Evolutionary conservation across 2,797 vertebrate species (phyloP), one percentile per base, ranked within the genome.

Genomic region (Heteromormyrus szaboi): DNA sequence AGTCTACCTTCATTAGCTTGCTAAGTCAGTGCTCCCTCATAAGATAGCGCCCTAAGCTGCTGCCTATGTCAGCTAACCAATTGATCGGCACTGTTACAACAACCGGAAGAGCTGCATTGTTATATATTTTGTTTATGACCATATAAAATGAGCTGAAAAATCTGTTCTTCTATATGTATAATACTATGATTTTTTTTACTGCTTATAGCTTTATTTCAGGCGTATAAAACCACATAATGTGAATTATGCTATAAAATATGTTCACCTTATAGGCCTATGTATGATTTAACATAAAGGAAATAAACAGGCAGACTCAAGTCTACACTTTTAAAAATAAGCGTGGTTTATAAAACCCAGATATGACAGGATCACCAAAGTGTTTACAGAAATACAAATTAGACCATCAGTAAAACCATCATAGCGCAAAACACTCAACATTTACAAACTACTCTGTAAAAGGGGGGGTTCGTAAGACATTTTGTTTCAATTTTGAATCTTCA

Each of bases 291-390:
- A 44, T 19, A 9, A 87, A 68, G 65, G n/a, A 89, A 92, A 91
- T 91, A 90, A 91, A 93, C 91, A 89, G 89, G 92, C 4, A 87
- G 94, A 96, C 92, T 86, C 95, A 88, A 90, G 89, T 90, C 51
- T 92, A 91, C 90, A 95, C 93, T 93, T 96, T 96, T 96, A 96
- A 96, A 96, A 97, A 97, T 96, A 96, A 95, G 93, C 90, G 93
- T 96, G 96, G 96, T 97, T 97, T 97, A 96, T 96, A 96, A 97
- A 96, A 97, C 96, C 96, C 95, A 96, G 95, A 95, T 96, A 96
- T 96, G 95, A 96, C 95, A 96, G 95, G 93, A 96, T 96, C 94
- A 96, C 95, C 94, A 96, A 95, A 96, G 95, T 96, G 96, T 95
- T 92, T 95, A 96, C 96, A 96, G 94, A 96, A 96, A 96, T 96